Base-by-base conservation (phyloP, 1,140 invertebrate genomes). In the Drosophila pectinifera region DNA sequence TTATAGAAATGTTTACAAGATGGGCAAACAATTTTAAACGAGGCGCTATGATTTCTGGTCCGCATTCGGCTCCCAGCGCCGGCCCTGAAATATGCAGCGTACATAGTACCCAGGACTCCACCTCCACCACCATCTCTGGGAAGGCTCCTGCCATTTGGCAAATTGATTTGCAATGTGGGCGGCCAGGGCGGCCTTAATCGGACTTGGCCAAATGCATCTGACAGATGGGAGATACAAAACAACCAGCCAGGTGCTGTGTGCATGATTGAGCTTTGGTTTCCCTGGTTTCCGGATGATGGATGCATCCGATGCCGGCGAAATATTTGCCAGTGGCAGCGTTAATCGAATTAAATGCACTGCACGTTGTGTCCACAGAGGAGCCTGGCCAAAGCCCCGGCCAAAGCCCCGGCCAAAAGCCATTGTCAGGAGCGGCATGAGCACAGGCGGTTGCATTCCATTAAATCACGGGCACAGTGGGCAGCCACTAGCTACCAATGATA, bases 301-400 rank as follows among this genome's bases (percentile, higher is more conserved):
- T 70, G 63, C 59, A 39, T 28, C 41, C 14, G 58, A 38, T 65
- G 61, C 8, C 24, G 14, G 28, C 34, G 39, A 41, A 36, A 28
- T 20, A 65, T 64, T 64, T 64, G 58, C 24, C 34, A 13, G 28
- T 53, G 24, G 14, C 16, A 43, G 64, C 65, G 68, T 70, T 70
- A 70, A 70, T 70, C 68, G 65, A 70, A 70, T 70, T 65, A 70
- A 70, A 70, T 48, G 64, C 68, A 57, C 20, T 70, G 64, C 68
- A 70, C 64, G 68, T 70, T 70, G 68, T 70, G 68, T 28, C 64
- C 18, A 70, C 68, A 57, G 8, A 10, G 34, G 11, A 13, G 51
- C n/a, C n/a, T n/a, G n/a, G n/a, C n/a, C n/a, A n/a, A 28, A 10
- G 48, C 59, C 36, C 3, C 53, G 36, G 2, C n/a, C 39, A 42